phyloP scores from a whole-genome alignment of 1,140 invertebrate genomes.

The Frieseomelitta varia region DNA sequence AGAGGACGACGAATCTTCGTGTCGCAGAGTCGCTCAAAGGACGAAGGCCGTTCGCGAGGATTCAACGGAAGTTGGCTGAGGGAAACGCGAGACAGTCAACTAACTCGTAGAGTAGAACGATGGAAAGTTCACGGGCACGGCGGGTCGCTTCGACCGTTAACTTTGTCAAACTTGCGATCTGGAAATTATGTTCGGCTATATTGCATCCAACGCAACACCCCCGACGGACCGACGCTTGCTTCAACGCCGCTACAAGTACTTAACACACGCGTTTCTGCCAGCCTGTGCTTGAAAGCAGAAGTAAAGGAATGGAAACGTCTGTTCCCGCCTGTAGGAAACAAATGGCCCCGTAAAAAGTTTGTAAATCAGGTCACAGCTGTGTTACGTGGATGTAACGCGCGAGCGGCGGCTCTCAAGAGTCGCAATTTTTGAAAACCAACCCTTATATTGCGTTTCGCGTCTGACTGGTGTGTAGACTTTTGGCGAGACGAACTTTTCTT shows the following conservation, averaged over 20 bases:
- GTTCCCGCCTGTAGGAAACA: neutral
- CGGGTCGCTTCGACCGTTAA: neutral
- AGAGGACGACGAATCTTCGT: neutral
- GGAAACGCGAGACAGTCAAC: neutral
- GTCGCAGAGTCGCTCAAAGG: neutral
- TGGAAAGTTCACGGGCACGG: neutral
- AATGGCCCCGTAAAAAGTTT: conserved; percentile 12
- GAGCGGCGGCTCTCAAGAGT: neutral
- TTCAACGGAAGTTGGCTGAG: neutral
- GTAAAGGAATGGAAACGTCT: too few species aligned
- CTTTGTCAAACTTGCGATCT: conserved; percentile 5
- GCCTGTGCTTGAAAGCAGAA: neutral
- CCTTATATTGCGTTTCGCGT: too few species aligned
- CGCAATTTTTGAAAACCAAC: conserved; percentile 1
- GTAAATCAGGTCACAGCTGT: conserved; percentile 25
- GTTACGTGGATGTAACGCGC: neutral
- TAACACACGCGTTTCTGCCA: neutral
- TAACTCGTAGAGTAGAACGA: conserved; percentile 8
- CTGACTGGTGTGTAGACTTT: neutral
- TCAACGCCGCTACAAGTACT: neutral
- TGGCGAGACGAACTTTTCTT: too few species aligned
- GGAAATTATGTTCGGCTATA: conserved; percentile 17
- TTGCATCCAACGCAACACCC: neutral
- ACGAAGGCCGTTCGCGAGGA: neutral
- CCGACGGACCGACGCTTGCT: neutral